phyloP scores from a whole-genome alignment of 1,140 invertebrate species.

The Drosophila santomea region DNA sequence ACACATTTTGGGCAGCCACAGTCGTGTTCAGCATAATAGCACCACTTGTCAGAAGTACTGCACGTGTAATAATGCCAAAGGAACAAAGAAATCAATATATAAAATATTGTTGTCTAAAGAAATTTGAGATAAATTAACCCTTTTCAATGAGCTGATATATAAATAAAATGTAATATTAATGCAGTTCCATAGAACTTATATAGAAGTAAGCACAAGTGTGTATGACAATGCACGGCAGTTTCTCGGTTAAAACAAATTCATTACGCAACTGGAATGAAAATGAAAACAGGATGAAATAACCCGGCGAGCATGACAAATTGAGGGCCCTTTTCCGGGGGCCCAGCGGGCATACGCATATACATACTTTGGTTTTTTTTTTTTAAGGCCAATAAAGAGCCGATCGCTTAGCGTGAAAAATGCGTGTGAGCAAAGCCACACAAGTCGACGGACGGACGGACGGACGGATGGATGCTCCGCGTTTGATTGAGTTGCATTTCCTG shows the following conservation, averaged over 20 bases:
- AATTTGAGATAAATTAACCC: neutral
- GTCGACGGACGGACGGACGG: conserved; percentile 34
- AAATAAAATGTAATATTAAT: neutral
- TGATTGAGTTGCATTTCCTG: conserved; percentile 77
- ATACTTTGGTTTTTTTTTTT: conserved; percentile 9
- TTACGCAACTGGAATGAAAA: conserved; percentile 53
- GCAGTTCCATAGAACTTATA: neutral
- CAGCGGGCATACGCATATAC: conserved; percentile 49
- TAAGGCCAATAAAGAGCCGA: conserved; percentile 66
- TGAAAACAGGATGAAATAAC: conserved; percentile 1
- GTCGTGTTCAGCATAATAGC: neutral
- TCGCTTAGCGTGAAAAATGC: conserved; percentile 75
- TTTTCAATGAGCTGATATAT: neutral
- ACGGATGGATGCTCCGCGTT: conserved; percentile 16
- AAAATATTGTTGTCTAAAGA: too few relatives aligned
- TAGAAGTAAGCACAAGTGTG: neutral
- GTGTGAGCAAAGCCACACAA: conserved; percentile 80
- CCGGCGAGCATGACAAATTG: conserved; percentile 63
- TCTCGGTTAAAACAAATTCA: conserved; percentile 67
- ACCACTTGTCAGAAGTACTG: neutral
- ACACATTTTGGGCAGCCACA: conserved; percentile 5
- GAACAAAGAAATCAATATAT: neutral
- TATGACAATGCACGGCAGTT: conserved; percentile 1
- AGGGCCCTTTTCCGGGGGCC: conserved; percentile 36
- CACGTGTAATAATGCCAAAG: too few relatives aligned